A percentile compares a stretch with the other conserved stretches of the same genome.
These are phyloP conservation scores for Caenorhabditis sp. DNA, from an alignment of 2,888 invertebrate species.

Conservation along the genomic window DNA sequence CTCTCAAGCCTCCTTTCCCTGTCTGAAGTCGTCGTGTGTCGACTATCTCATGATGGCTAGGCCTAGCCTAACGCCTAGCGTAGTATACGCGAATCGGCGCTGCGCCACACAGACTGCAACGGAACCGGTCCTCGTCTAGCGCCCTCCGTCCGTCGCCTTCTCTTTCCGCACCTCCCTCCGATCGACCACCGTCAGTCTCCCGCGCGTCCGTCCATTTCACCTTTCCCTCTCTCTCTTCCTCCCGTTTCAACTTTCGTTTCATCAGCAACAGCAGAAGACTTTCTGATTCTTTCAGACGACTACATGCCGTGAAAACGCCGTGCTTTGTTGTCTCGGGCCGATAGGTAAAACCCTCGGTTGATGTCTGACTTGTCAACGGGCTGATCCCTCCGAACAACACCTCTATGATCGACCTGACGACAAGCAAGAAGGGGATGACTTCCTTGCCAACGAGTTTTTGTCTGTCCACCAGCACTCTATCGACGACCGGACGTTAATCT, in stretches of 20 bases:
- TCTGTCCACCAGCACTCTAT: no score
- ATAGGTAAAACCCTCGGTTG: conserved; percentile 20
- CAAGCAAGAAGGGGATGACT: no score
- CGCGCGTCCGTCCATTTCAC: conserved; percentile 45
- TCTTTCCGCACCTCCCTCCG: conserved; percentile 16
- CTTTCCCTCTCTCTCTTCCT: conserved; percentile 29
- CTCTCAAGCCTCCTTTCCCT: neutral
- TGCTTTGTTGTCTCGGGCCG: neutral
- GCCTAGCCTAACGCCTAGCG: conserved; percentile 24
- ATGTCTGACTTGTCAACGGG: neutral
- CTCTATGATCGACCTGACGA: no score
- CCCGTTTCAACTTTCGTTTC: conserved; percentile 42
- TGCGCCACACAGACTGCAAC: conserved; percentile 20
- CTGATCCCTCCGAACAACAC: neutral
- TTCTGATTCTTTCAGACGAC: neutral
- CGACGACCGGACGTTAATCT: neutral
- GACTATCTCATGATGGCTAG: conserved; percentile 18
- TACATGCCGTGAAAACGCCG: conserved; percentile 7
- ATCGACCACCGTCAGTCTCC: conserved; percentile 13
- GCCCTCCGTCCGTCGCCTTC: neutral
- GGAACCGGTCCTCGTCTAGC: conserved; percentile 35
- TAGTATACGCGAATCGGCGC: conserved; percentile 17
- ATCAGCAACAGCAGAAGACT: no score
- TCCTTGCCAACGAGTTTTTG: no score
- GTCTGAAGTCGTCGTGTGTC: neutral